Evolutionary conservation across 2,797 vertebrate genomes (phyloP).

Genomic region (Poecilia picta): DNA sequence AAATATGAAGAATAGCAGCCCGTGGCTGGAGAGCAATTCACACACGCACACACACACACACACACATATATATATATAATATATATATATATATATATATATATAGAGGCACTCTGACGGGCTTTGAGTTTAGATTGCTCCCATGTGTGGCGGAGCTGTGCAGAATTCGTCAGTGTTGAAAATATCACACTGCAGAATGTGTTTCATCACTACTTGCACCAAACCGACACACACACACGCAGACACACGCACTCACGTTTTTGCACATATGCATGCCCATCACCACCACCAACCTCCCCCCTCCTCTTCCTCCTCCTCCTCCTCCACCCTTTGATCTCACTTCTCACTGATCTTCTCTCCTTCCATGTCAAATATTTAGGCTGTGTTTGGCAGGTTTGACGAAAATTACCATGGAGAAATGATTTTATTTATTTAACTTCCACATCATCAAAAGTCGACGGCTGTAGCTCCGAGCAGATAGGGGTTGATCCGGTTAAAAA

Average conservation of each 20-base stretch:
- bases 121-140: slow-evolving; percentile 70
- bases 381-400: slow-evolving; percentile 80
- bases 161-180: slow-evolving; percentile 68
- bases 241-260: slow-evolving; percentile 10
- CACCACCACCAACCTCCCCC: slow-evolving; percentile 1
- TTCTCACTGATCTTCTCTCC: slow-evolving; percentile 78
- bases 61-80: no score
- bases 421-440: slow-evolving; percentile 75
- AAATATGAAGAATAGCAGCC: slow-evolving; percentile 69
- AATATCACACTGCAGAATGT: slow-evolving; percentile 71
- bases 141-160: slow-evolving; percentile 69
- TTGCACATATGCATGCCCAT: neutral
- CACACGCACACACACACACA: slow-evolving; percentile 15
- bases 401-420: slow-evolving; percentile 76
- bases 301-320: slow-evolving; percentile 1
- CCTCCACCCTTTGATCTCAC: slow-evolving; percentile 75
- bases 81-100: neutral
- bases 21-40: slow-evolving; percentile 42
- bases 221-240: slow-evolving; percentile 24
- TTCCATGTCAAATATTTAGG: slow-evolving; percentile 83
- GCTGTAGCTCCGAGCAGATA: slow-evolving; percentile 26
- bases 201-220: slow-evolving; percentile 74
- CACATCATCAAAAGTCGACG: slow-evolving; percentile 64
- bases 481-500: neutral
- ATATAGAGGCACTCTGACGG: slow-evolving; percentile 11